Percentiles rank a stretch among this genome's conserved stretches.
These are phyloP conservation scores for Otus scops DNA, from an alignment of 2,797 vertebrate species.

Conservation along the genomic window DNA sequence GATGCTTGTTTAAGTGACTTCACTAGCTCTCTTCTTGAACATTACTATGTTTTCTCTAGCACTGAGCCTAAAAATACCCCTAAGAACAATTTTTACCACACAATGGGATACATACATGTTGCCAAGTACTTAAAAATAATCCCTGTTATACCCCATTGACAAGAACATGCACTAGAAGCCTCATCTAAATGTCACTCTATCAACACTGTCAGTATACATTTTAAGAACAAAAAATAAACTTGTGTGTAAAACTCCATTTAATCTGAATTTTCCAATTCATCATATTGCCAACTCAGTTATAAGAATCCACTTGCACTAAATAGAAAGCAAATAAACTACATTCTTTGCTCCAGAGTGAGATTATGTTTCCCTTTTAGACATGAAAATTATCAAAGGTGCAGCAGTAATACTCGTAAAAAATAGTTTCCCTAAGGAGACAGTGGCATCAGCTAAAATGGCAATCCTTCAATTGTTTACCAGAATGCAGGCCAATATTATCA, in stretches of 20 bases:
- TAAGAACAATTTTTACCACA: background rate
- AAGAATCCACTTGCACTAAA: background rate
- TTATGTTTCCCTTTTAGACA: background rate
- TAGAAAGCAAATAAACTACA: background rate
- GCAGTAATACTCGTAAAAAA: background rate
- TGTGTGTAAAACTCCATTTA: background rate
- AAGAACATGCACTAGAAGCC: background rate
- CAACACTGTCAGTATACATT: background rate
- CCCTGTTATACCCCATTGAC: background rate
- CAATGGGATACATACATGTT: background rate
- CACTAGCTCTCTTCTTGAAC: background rate
- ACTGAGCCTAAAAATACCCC: background rate
- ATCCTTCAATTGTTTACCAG: background rate
- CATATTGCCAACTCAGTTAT: background rate
- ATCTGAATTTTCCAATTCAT: background rate
- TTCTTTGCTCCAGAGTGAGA: background rate
- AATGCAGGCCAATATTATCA: background rate
- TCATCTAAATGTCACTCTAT: background rate
- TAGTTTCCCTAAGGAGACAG: background rate
- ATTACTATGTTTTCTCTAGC: background rate
- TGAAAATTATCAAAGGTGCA: background rate
- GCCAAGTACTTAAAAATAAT: background rate
- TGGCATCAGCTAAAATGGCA: background rate
- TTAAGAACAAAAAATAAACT: background rate
- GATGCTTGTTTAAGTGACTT: background rate